Conservation (phyloP, 2,888 invertebrate species). For the Apotomis betuletana region DNA sequence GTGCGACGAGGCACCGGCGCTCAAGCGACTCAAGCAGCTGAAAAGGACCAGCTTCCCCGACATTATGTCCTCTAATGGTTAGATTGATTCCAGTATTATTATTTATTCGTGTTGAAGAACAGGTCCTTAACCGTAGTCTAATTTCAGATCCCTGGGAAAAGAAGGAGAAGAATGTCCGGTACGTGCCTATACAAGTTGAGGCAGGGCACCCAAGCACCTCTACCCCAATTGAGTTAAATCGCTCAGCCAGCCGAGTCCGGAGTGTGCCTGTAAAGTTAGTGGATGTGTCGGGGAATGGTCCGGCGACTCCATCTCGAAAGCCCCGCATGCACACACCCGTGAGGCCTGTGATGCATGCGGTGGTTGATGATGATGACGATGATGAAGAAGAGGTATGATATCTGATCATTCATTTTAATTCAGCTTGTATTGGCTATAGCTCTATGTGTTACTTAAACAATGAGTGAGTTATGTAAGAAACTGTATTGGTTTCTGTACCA, state of each 20-base stretch:
- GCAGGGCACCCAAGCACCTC: conserved; percentile 72
- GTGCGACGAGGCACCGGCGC: conserved; percentile 72
- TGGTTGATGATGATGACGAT: conserved; percentile 64
- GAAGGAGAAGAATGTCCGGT: conserved; percentile 65
- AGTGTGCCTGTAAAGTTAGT: conserved; percentile 64
- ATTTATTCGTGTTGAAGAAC: not conserved
- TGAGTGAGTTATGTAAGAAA: no score
- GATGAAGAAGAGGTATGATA: conserved; percentile 53
- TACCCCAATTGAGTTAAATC: conserved; percentile 64
- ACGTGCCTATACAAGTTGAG: conserved; percentile 75
- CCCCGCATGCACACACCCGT: conserved; percentile 66
- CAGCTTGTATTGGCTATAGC: no score
- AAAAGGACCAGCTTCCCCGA: conserved; percentile 68
- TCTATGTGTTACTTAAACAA: no score
- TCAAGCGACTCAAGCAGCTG: conserved; percentile 70
- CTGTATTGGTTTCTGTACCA: no score
- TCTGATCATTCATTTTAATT: no score
- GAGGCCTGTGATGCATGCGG: conserved; percentile 61
- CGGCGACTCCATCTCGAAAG: conserved; percentile 60
- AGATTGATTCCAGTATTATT: conserved; percentile 19
- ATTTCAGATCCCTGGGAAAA: conserved; percentile 61
- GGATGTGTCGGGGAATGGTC: conserved; percentile 59
- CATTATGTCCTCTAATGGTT: conserved; percentile 68
- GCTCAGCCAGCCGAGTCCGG: conserved; percentile 53
- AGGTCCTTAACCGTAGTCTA: conserved; percentile 33